Evolutionary conservation across 2,797 vertebrate species (phyloP), one percentile per base, ranked within the genome.

Genomic region (Falco rusticolus): DNA sequence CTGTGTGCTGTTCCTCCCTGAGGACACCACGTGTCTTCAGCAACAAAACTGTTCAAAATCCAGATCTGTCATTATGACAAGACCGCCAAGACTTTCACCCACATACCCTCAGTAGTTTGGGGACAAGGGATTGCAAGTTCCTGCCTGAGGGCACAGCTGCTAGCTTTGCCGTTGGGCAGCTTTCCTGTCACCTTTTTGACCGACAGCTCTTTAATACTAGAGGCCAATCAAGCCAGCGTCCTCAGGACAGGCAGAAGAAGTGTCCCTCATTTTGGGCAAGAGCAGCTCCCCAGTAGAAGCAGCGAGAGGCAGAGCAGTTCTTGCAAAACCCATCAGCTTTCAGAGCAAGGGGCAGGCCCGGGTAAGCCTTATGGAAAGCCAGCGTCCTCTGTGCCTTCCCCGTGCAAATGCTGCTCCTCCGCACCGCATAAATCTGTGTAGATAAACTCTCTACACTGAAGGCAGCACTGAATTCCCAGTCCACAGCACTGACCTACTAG

Each of bases 401-500:
- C 0, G 1, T 50, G 43, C 22, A 76, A 84, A 54, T 18, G 19
- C 33, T 77, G 34, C 34, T 81, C 26, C 63, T 66, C 0, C 2
- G 41, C 48, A 78, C 54, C 2, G 66, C 37, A 81, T 41, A 91
- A 70, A 85, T 72, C 53, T 71, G 31, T 60, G 85, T 57, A 51
- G 93, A 88, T 79, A 84, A 95, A 83, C 87, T 70, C 65, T 84
- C 50, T 63, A 65, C 64, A 20, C 34, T 6, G 51, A 93, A 90
- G 53, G 43, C 84, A 89, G 83, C 90, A 57, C 71, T 83, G 50
- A 96, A 94, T 96, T 95, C 91, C 91, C 85, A 88, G 37, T 78
- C 69, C 85, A 83, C 60, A 24, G 56, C 75, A 71, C 5, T 95
- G 96, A 95, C 96, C 94, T 94, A 94, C 74, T 88, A 96, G 92